These are phyloP conservation scores for Mustela nigripes DNA, from an alignment of 2,113 vertebrate species.

Conservation along the genomic window DNA sequence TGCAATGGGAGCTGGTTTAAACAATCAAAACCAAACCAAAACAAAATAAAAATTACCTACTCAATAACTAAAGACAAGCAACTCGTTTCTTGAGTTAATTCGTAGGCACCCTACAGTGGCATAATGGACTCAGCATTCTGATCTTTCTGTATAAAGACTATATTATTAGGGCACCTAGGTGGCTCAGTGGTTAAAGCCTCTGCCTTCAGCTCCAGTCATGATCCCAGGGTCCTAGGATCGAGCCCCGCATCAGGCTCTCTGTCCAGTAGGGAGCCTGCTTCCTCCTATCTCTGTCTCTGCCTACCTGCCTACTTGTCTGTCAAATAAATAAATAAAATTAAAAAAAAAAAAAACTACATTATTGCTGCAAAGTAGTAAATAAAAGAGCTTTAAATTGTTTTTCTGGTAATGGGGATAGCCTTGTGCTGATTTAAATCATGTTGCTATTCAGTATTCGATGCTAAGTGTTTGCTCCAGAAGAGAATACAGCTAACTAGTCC, in stretches of 20 bases:
- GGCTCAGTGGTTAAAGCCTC: too few relatives aligned
- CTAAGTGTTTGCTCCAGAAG: conserved; percentile 27
- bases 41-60: conserved; percentile 39
- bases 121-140: conserved; percentile 24
- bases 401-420: neutral
- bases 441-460: neutral
- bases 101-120: neutral
- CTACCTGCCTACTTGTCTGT: too few relatives aligned
- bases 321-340: too few relatives aligned
- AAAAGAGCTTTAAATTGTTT: neutral
- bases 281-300: too few relatives aligned
- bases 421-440: conserved; percentile 4
- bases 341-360: too few relatives aligned
- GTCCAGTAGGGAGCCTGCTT: too few relatives aligned
- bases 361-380: conserved; percentile 6
- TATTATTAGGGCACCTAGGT: too few relatives aligned
- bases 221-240: too few relatives aligned
- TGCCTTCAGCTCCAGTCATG: too few relatives aligned
- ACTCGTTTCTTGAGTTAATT: conserved; percentile 30
- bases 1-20: neutral
- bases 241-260: too few relatives aligned
- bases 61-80: conserved; percentile 16
- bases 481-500: conserved; percentile 64
- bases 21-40: conserved; percentile 47
- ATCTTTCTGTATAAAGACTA: neutral